A percentile compares a stretch with the other conserved stretches of the same genome.
Conservation (phyloP, 2,888 invertebrate species). For the Sthenelais limicola region DNA sequence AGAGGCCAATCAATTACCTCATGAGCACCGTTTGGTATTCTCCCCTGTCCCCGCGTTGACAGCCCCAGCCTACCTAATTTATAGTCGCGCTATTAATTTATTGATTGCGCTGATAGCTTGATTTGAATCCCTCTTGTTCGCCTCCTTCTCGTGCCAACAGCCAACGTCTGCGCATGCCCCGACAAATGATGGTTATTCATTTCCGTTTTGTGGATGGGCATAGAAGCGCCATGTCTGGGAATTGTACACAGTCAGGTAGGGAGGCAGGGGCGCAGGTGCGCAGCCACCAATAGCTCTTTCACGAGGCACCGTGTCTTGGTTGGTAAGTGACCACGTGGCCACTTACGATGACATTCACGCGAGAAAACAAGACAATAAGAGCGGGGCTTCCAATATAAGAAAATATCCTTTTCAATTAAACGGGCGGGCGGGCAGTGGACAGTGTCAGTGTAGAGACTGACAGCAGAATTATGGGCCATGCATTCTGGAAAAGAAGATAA, state of each 20-base stretch:
- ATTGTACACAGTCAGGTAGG: not conserved
- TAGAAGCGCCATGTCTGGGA: not conserved
- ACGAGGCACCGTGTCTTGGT: not conserved
- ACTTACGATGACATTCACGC: constrained; percentile 34
- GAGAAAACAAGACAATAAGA: constrained; percentile 32
- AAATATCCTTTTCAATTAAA: constrained; percentile 38
- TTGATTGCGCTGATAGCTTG: constrained; percentile 33
- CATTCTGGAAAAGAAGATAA: no score
- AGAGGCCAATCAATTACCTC: constrained; percentile 39
- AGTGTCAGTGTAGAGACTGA: no score
- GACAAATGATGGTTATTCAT: constrained; percentile 36
- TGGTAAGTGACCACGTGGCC: constrained; percentile 2
- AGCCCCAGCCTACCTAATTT: constrained; percentile 14
- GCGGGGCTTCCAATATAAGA: constrained; percentile 16
- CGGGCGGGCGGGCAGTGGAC: no score
- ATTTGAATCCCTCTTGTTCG: constrained; percentile 37
- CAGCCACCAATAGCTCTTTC: constrained; percentile 27
- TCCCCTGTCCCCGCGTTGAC: not conserved
- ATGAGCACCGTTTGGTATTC: constrained; percentile 36
- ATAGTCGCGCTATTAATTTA: constrained; percentile 34
- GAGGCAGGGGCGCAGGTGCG: constrained; percentile 16
- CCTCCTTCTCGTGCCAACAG: constrained; percentile 24
- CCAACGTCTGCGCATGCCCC: not conserved
- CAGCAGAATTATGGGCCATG: no score
- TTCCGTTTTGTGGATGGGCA: constrained; percentile 8